phyloP scores from a whole-genome alignment of 92 coral and sea anemone species.

The Anthopleura xanthogrammica region DNA sequence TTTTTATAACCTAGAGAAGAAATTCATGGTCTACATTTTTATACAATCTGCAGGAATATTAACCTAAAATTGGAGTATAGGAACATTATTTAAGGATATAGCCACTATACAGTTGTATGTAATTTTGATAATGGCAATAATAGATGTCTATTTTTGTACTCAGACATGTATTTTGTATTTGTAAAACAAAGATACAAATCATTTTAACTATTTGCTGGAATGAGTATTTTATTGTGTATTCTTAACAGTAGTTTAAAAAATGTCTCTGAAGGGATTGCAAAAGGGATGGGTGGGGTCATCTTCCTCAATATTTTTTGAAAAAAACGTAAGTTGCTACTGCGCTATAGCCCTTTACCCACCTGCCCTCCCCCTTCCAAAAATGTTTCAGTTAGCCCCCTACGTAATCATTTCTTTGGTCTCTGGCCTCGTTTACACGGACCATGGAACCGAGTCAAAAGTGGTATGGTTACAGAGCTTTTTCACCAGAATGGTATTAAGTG shows the following conservation, averaged over 20 bases:
- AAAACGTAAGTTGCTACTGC: no score
- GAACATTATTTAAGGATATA: not conserved
- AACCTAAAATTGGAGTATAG: not conserved
- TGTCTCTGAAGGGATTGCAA: no score
- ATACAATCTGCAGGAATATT: constrained; percentile 5
- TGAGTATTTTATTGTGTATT: not conserved
- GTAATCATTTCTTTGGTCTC: no score
- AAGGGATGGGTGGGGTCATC: no score
- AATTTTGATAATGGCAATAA: constrained; percentile 1
- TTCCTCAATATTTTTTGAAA: no score
- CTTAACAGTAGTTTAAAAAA: not conserved
- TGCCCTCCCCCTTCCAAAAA: no score
- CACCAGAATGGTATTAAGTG: no score
- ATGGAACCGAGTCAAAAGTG: no score
- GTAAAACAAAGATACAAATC: not conserved
- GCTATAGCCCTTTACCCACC: no score
- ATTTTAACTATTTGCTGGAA: not conserved
- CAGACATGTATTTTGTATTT: not conserved
- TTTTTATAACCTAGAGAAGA: not conserved
- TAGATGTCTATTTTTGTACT: constrained; percentile 10
- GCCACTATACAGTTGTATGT: not conserved
- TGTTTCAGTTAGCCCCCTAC: no score
- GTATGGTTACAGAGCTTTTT: no score
- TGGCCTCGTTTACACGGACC: no score
- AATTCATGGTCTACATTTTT: not conserved